phyloP scores from a whole-genome alignment of 2,113 vertebrate genomes.

The Xiphophorus hellerii region DNA sequence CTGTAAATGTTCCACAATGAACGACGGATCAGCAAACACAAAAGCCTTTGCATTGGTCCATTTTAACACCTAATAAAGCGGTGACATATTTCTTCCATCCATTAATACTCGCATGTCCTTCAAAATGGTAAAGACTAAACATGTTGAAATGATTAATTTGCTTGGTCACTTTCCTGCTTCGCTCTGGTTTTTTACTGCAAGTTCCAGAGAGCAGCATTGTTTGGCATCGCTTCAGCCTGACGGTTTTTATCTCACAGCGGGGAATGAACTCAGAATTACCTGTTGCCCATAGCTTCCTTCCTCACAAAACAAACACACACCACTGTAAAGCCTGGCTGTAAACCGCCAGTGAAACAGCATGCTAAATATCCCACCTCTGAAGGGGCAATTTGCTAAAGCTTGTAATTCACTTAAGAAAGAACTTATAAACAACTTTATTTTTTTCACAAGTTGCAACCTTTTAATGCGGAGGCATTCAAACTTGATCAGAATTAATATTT shows the following conservation, averaged over 20 bases:
- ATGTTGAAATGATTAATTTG: slow-evolving; percentile 66
- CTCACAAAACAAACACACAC: slow-evolving; percentile 47
- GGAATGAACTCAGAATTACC: slow-evolving; percentile 55
- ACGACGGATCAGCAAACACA: slow-evolving; percentile 49
- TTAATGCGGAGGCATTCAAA: slow-evolving; percentile 50
- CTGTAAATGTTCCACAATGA: slow-evolving; percentile 64
- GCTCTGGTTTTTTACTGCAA: slow-evolving; percentile 43
- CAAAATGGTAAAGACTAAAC: slow-evolving; percentile 51
- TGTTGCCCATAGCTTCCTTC: slow-evolving; percentile 41
- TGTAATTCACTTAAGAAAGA: slow-evolving; percentile 33
- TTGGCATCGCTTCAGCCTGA: slow-evolving; percentile 32
- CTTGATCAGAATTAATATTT: slow-evolving; percentile 57
- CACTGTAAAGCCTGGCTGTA: slow-evolving; percentile 44
- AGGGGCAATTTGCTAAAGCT: slow-evolving; percentile 48
- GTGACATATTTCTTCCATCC: slow-evolving; percentile 70
- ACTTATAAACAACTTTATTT: slow-evolving; percentile 36
- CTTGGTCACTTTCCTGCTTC: slow-evolving; percentile 55
- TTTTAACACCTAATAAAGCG: slow-evolving; percentile 77
- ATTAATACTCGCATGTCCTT: slow-evolving; percentile 54
- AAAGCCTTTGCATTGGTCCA: slow-evolving; percentile 56
- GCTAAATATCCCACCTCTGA: slow-evolving; percentile 56
- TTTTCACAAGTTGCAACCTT: slow-evolving; percentile 36
- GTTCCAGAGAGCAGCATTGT: slow-evolving; percentile 51
- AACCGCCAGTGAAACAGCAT: slow-evolving; percentile 51
- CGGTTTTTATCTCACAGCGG: slow-evolving; percentile 59